phyloP scores from a whole-genome alignment of 2,888 invertebrate species.

The Eilema griseolum region DNA sequence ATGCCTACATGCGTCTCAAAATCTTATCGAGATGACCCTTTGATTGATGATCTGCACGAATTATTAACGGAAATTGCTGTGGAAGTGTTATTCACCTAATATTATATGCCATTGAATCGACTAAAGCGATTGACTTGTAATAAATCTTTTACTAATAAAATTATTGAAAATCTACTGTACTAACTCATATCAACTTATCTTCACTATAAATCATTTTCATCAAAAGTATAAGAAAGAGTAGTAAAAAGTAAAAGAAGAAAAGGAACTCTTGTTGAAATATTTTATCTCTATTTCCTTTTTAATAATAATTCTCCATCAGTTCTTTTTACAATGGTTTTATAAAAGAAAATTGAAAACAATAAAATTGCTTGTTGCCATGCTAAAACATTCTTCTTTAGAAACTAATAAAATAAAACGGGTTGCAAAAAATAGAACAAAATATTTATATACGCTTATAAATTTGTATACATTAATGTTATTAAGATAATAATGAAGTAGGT shows the following conservation, averaged over 20 bases:
- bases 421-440: conserved; percentile 8
- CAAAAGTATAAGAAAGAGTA: no score
- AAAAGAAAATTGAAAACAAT: neutral
- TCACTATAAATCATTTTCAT: no score
- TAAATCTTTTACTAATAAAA: no score
- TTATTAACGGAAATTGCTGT: neutral
- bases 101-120: no score
- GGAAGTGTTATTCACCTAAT: neutral
- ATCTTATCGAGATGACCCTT: neutral
- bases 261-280: no score
- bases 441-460: neutral
- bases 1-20: neutral
- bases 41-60: neutral
- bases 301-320: no score
- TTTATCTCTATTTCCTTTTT: no score
- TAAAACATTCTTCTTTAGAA: neutral
- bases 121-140: no score
- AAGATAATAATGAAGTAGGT: neutral
- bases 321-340: neutral
- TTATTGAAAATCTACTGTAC: no score
- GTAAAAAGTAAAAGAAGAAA: no score
- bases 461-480: neutral
- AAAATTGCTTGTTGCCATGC: neutral
- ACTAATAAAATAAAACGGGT: neutral
- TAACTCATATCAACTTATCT: no score